Conservation (phyloP, 2,113 vertebrate genomes). For the Chloropsis cyanopogon region DNA sequence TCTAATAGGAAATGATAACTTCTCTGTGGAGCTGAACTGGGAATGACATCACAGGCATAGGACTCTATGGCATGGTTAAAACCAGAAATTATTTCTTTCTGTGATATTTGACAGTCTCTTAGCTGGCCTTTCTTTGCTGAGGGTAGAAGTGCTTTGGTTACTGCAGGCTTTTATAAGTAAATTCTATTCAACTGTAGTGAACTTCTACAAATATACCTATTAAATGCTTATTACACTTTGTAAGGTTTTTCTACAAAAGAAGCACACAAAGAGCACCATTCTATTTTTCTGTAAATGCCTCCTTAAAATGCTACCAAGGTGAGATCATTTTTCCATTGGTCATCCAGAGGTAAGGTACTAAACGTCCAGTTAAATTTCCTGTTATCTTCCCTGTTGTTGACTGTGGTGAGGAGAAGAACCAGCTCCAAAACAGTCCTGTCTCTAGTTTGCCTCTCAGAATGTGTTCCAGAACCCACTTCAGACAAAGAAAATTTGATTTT, state of each 20-base stretch:
- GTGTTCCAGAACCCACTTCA: neutral
- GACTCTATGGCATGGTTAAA: neutral
- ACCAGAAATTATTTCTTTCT: neutral
- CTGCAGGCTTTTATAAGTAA: neutral
- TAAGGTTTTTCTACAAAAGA: neutral
- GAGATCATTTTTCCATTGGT: neutral
- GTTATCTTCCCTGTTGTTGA: neutral
- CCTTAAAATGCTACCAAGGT: neutral
- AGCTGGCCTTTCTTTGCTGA: neutral
- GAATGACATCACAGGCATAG: neutral
- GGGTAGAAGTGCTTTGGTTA: neutral
- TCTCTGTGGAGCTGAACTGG: neutral
- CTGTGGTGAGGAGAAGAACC: neutral
- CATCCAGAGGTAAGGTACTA: neutral
- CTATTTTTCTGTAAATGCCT: neutral
- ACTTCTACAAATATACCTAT: neutral
- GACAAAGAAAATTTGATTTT: neutral
- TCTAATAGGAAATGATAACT: neutral
- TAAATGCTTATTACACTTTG: neutral
- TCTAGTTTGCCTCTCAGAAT: neutral
- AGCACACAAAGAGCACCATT: neutral
- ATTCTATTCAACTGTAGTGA: neutral
- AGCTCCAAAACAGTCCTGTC: neutral
- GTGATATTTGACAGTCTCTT: neutral
- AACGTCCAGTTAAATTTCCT: neutral